Conservation (phyloP, 2,113 vertebrate genomes). For the Stegostoma tigrinum region DNA sequence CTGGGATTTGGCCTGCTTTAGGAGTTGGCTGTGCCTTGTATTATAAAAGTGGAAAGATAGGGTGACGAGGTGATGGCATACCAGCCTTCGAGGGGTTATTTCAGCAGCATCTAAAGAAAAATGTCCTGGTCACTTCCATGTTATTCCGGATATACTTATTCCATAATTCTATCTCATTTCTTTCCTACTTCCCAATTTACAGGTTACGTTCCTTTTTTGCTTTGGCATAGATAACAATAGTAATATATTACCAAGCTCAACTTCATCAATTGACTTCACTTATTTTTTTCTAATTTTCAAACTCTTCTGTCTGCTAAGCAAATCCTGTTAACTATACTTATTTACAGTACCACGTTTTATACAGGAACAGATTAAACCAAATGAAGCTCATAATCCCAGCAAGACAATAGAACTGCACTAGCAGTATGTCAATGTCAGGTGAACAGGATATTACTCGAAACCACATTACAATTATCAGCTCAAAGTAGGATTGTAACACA, state of each 20-base stretch:
- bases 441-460: neutral
- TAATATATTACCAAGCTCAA: neutral
- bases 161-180: neutral
- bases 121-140: neutral
- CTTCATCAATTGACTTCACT: neutral
- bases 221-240: neutral
- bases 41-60: too few species aligned
- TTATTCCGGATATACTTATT: neutral
- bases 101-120: neutral
- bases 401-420: neutral
- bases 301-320: neutral
- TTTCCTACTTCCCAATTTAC: neutral
- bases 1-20: too few species aligned
- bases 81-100: neutral
- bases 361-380: slow-evolving; percentile 12
- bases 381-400: neutral
- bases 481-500: neutral
- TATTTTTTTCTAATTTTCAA: neutral
- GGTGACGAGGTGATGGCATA: too few species aligned
- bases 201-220: neutral
- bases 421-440: neutral
- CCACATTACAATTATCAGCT: slow-evolving; percentile 11
- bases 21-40: too few species aligned
- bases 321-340: neutral
- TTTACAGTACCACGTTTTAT: slow-evolving; percentile 8